Evolutionary conservation across 1,140 invertebrate genomes (phyloP).

Genomic region (Thalassaphorura encarpata): DNA sequence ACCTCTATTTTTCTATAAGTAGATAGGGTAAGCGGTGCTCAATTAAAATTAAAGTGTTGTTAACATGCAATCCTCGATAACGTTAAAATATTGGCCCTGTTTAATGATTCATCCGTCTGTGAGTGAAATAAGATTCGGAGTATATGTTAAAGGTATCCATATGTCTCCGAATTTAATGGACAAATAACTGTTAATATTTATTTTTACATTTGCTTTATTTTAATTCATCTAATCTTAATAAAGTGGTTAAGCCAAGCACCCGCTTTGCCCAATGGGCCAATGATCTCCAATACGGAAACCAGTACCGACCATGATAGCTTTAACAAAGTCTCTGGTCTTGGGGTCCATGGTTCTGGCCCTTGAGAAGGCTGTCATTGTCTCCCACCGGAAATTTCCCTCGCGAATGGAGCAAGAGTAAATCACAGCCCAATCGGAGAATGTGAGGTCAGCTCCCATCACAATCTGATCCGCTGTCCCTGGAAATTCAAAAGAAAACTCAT

Average conservation of each 20-base stretch:
- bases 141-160: too few species aligned
- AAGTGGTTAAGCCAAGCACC: constrained; percentile 3
- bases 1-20: too few species aligned
- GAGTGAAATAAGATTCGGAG: too few species aligned
- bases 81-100: too few species aligned
- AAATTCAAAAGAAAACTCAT: background rate
- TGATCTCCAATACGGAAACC: constrained; percentile 27
- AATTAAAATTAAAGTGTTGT: too few species aligned
- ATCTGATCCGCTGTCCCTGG: background rate
- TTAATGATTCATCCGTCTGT: too few species aligned
- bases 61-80: too few species aligned
- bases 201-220: too few species aligned
- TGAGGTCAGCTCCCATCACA: constrained; percentile 13
- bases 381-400: constrained; percentile 7
- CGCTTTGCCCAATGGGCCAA: background rate
- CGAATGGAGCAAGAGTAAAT: constrained; percentile 7
- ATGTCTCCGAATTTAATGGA: too few species aligned
- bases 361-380: constrained; percentile 6
- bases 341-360: constrained; percentile 4
- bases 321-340: constrained; percentile 9
- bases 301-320: constrained; percentile 20
- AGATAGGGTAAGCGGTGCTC: too few species aligned
- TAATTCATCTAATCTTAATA: too few species aligned
- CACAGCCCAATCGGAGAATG: constrained; percentile 11
- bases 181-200: too few species aligned